Evolutionary conservation across 2,113 vertebrate genomes (phyloP).

Genomic region (Pimephales promelas): DNA sequence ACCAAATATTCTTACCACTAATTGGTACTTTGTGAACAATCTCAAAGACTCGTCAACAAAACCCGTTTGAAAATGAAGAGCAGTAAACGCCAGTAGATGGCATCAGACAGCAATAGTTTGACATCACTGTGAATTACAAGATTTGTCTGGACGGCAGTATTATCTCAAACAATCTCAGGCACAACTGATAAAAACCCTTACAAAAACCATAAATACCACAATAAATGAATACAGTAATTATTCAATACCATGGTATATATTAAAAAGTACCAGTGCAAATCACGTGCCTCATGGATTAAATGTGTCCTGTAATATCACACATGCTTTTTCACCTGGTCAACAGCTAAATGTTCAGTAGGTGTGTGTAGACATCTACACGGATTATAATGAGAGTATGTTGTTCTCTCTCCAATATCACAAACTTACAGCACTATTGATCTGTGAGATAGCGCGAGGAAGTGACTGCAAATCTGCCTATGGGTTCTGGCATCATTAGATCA

Average conservation of each 20-base stretch:
- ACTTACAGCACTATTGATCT: neutral
- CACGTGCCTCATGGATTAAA: neutral
- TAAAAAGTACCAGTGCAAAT: neutral
- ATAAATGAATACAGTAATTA: no score
- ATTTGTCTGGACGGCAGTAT: neutral
- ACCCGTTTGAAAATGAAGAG: neutral
- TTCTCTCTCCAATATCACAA: neutral
- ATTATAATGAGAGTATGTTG: neutral
- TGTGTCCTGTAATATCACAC: neutral
- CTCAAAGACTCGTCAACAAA: neutral
- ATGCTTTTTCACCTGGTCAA: neutral
- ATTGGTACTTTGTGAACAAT: neutral
- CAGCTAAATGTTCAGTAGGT: neutral
- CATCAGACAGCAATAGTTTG: conserved; percentile 32
- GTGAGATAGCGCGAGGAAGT: neutral
- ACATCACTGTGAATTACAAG: neutral
- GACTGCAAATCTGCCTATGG: neutral
- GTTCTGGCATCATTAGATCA: conserved; percentile 15
- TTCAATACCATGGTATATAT: neutral
- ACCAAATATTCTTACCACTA: neutral
- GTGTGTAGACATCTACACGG: neutral
- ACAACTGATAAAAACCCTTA: neutral
- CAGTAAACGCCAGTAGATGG: conserved; percentile 42
- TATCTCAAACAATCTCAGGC: neutral
- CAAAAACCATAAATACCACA: neutral